Percentiles rank a stretch among this genome's conserved stretches.
Evolutionary conservation across 2,113 vertebrate species (phyloP).

Genomic region (Myodes glareolus): DNA sequence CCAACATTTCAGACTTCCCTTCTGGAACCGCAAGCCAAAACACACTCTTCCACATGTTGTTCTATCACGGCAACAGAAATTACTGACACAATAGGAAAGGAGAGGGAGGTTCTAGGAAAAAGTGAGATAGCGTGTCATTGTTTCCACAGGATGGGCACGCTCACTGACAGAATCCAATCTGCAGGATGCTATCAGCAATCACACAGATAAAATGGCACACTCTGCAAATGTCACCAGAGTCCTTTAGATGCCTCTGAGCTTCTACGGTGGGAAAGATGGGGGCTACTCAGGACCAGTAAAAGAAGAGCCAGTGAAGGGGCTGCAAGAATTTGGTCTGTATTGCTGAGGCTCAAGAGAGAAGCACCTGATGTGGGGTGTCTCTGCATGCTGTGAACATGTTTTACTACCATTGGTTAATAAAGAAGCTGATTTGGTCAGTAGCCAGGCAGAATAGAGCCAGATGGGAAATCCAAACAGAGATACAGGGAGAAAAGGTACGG

Average conservation of each 20-base stretch:
- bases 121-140: neutral
- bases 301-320: neutral
- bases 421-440: too few relatives aligned
- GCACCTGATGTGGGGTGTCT: too few relatives aligned
- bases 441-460: too few relatives aligned
- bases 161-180: neutral
- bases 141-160: neutral
- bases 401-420: too few relatives aligned
- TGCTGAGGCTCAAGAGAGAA: neutral
- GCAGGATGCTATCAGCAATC: neutral
- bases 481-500: too few relatives aligned
- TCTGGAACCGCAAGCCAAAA: too few relatives aligned
- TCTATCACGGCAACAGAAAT: neutral
- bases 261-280: neutral
- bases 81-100: neutral
- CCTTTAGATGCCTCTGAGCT: neutral
- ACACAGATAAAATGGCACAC: neutral
- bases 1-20: too few relatives aligned
- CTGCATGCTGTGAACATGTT: too few relatives aligned
- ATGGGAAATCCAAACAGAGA: too few relatives aligned
- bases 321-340: neutral
- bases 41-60: too few relatives aligned
- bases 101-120: neutral
- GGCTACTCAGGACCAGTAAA: fast-evolving
- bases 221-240: neutral